These are phyloP conservation scores for Fregata magnificens DNA, from an alignment of 2,113 vertebrate genomes.

Conservation along the genomic window DNA sequence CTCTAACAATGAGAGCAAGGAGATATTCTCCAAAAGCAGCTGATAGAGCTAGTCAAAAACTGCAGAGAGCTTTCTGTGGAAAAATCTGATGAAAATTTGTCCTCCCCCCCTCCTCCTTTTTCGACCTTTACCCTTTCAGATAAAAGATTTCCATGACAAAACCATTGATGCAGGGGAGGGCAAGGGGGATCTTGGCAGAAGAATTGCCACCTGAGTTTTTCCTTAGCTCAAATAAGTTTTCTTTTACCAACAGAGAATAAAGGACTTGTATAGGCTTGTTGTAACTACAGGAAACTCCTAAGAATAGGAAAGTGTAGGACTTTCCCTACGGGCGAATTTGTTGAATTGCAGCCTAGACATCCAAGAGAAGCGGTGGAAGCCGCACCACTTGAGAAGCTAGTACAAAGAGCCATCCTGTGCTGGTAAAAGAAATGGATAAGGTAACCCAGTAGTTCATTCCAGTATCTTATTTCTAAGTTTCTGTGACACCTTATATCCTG, in stretches of 20 bases:
- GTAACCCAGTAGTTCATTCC: constrained; percentile 24
- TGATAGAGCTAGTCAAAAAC: neutral
- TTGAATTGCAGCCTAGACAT: constrained; percentile 53
- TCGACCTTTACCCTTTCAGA: neutral
- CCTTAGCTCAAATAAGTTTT: constrained; percentile 9
- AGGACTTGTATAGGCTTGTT: neutral
- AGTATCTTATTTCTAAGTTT: constrained; percentile 55
- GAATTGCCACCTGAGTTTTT: neutral
- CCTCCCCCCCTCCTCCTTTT: neutral
- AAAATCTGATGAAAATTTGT: neutral
- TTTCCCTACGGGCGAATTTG: constrained; percentile 2
- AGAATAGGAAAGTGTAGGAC: constrained; percentile 29
- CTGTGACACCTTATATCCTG: constrained; percentile 40
- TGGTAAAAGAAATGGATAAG: constrained; percentile 25
- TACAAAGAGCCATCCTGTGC: constrained; percentile 48
- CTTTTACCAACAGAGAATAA: constrained; percentile 24
- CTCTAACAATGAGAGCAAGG: neutral
- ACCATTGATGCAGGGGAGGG: neutral
- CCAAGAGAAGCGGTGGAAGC: constrained; percentile 40
- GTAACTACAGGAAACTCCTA: constrained; percentile 39
- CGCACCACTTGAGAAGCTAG: neutral
- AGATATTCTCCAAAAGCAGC: neutral
- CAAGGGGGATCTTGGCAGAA: constrained; percentile 1
- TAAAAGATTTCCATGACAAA: neutral
- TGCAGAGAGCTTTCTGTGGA: neutral